Conservation (phyloP, 2,888 invertebrate species). For the Dolichopus griseipennis region DNA sequence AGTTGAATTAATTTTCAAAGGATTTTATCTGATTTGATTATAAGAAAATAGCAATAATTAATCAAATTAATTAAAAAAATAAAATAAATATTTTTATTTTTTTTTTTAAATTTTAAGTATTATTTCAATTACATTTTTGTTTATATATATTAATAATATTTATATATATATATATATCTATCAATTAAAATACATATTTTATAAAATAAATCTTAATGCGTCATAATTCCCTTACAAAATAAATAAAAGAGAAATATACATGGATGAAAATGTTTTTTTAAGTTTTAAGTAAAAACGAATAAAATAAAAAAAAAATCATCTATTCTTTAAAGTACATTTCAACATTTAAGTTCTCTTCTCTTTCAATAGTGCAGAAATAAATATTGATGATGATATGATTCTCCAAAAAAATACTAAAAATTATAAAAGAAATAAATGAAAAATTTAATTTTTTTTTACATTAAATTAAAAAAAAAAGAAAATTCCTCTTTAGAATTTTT, state of each 20-base stretch:
- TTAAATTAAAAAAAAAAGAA: neutral
- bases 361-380: neutral
- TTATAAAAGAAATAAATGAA: neutral
- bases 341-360: neutral
- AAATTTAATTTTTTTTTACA: neutral
- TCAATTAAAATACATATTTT: neutral
- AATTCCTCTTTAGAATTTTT: neutral
- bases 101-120: too few species aligned
- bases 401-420: neutral
- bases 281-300: neutral
- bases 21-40: too few species aligned
- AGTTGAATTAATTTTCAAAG: too few species aligned
- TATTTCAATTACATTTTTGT: too few species aligned
- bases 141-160: too few species aligned
- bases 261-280: neutral
- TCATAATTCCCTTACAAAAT: neutral
- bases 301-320: neutral
- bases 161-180: too few species aligned
- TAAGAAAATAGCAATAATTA: too few species aligned
- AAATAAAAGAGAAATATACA: neutral
- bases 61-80: too few species aligned
- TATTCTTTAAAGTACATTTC: neutral
- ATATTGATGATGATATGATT: slow-evolving; percentile 1
- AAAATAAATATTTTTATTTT: too few species aligned
- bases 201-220: neutral